Percentiles rank a stretch among this genome's conserved stretches.
Evolutionary conservation across 2,113 vertebrate genomes (phyloP).

Genomic region (Atlantisia rogersi): DNA sequence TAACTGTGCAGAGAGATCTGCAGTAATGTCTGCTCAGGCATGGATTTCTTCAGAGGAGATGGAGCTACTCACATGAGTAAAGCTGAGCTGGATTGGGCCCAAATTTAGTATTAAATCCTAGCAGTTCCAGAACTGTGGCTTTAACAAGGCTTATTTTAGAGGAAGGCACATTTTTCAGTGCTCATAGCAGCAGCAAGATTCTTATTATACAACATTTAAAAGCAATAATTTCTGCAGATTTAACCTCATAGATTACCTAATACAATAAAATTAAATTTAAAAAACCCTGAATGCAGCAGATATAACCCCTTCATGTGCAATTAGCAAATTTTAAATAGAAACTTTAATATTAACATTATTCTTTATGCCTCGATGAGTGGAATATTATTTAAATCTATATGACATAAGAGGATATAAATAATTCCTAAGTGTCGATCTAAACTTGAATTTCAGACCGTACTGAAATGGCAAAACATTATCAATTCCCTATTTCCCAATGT

Average conservation of each 20-base stretch:
- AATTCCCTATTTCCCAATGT: slow-evolving; percentile 73
- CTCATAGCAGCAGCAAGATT: slow-evolving; percentile 59
- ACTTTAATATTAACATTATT: slow-evolving; percentile 81
- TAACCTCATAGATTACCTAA: slow-evolving; percentile 76
- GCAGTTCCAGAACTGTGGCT: slow-evolving; percentile 18
- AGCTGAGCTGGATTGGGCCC: background rate
- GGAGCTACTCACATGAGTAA: background rate
- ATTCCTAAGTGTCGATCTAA: slow-evolving; percentile 80
- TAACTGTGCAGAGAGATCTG: background rate
- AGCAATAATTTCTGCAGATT: slow-evolving; percentile 76
- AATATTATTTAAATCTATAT: slow-evolving; percentile 83
- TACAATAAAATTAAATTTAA: slow-evolving; percentile 77
- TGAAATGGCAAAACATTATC: slow-evolving; percentile 79
- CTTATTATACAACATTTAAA: slow-evolving; percentile 78
- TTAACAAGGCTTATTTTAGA: slow-evolving; percentile 59
- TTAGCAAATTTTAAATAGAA: slow-evolving; percentile 82
- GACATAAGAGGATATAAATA: slow-evolving; percentile 83
- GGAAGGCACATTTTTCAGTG: slow-evolving; percentile 58
- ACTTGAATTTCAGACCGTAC: slow-evolving; percentile 74
- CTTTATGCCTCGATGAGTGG: slow-evolving; percentile 71
- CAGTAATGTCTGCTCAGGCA: background rate
- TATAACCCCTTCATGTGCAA: slow-evolving; percentile 78
- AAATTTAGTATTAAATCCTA: slow-evolving; percentile 27
- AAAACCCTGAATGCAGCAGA: slow-evolving; percentile 70
- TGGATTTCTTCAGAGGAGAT: background rate